Evolutionary conservation across 2,113 vertebrate species (phyloP).

Genomic region (Malurus elegans): DNA sequence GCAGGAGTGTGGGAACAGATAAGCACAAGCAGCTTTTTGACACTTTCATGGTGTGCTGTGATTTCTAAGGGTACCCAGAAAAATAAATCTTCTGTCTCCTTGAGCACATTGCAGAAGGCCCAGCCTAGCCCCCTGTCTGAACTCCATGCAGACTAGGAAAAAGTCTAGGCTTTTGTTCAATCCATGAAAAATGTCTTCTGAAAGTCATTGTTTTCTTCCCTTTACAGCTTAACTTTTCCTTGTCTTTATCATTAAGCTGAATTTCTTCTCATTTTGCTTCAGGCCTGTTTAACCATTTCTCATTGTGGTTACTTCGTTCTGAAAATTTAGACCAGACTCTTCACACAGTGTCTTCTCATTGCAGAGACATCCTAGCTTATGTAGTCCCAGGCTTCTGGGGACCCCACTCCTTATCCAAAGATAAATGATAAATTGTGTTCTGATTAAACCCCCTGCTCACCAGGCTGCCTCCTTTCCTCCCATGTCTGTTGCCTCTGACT

Average conservation of each 20-base stretch:
- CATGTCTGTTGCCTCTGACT: not conserved
- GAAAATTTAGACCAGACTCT: not conserved
- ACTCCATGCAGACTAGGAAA: not conserved
- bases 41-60: not conserved
- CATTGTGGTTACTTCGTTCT: not conserved
- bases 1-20: not conserved
- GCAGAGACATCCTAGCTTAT: not conserved
- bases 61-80: not conserved
- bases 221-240: not conserved
- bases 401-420: not conserved
- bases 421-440: not conserved
- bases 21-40: not conserved
- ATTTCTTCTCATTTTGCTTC: not conserved
- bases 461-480: not conserved
- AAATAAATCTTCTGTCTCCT: not conserved
- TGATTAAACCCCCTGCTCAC: not conserved
- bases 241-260: not conserved
- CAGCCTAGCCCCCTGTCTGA: not conserved
- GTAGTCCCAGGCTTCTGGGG: not conserved
- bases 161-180: not conserved
- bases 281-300: not conserved
- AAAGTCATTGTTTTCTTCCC: not conserved
- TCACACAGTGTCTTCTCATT: not conserved
- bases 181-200: not conserved
- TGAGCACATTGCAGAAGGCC: not conserved